phyloP scores from a whole-genome alignment of 2,797 vertebrate genomes.

The Molossus alvarezi region DNA sequence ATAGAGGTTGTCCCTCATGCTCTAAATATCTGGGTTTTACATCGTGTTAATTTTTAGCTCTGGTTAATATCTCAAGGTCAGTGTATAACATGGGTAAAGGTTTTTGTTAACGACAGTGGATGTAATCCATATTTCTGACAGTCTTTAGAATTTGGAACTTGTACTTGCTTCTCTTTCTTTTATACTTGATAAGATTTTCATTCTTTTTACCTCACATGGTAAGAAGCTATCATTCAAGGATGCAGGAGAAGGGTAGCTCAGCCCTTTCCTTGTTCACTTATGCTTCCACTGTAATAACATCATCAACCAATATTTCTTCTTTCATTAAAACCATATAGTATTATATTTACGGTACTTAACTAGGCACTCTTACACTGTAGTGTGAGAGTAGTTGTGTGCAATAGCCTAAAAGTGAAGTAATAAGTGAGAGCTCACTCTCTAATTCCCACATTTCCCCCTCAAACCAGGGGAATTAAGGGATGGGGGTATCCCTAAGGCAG shows the following conservation, averaged over 20 bases:
- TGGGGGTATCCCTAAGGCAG: not conserved
- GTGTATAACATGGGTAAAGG: slow-evolving; percentile 28
- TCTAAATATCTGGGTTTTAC: slow-evolving; percentile 68
- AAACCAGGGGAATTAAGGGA: not conserved
- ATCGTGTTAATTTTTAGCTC: slow-evolving; percentile 57
- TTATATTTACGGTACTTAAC: slow-evolving; percentile 39
- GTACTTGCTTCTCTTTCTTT: slow-evolving; percentile 69
- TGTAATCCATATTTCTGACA: slow-evolving; percentile 56
- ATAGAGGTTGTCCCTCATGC: not conserved
- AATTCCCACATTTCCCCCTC: not conserved
- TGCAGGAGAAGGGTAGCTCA: not conserved
- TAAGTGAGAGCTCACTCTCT: not conserved
- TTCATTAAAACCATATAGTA: slow-evolving; percentile 69
- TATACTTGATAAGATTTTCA: slow-evolving; percentile 70
- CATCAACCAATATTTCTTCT: slow-evolving; percentile 59
- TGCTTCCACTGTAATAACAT: slow-evolving; percentile 37
- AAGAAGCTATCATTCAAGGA: slow-evolving; percentile 36
- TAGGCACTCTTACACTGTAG: not conserved
- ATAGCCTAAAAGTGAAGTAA: not conserved
- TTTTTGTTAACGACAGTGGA: slow-evolving; percentile 29
- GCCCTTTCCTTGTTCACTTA: slow-evolving; percentile 39
- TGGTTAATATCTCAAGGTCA: slow-evolving; percentile 65
- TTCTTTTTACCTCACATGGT: slow-evolving; percentile 63
- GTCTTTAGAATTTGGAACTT: slow-evolving; percentile 61
- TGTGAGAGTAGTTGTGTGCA: not conserved